phyloP scores from a whole-genome alignment of 2,888 invertebrate species.

The Physocephala rufipes region DNA sequence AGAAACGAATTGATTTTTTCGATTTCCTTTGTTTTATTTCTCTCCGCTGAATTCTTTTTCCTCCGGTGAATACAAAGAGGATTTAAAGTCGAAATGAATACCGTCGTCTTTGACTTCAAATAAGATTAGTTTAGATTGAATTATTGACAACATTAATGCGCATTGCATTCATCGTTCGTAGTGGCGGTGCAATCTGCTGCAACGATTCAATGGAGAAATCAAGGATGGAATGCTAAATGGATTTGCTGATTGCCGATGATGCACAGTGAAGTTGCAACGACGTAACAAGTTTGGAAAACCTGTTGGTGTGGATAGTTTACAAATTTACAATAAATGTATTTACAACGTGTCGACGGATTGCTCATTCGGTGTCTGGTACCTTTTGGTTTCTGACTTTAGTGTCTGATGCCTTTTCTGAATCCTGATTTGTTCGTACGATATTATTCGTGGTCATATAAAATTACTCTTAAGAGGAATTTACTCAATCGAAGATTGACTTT shows the following conservation, averaged over 20 bases:
- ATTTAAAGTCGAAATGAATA: slow-evolving; percentile 21
- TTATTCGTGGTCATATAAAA: slow-evolving; percentile 24
- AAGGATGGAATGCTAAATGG: no score
- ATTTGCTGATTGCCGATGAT: no score
- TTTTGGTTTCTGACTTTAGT: background rate
- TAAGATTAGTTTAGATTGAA: slow-evolving; percentile 25
- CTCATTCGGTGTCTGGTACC: background rate
- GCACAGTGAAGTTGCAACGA: no score
- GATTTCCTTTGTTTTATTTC: background rate
- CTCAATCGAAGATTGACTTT: no score
- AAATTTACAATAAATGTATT: no score
- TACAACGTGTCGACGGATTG: background rate
- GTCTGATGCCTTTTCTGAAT: background rate
- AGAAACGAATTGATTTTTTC: background rate
- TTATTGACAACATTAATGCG: slow-evolving; percentile 34
- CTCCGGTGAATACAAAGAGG: background rate
- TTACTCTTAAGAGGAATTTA: background rate
- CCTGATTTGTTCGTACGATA: background rate
- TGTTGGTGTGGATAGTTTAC: no score
- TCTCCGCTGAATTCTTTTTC: background rate
- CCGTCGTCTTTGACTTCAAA: slow-evolving; percentile 12
- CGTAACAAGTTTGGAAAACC: no score
- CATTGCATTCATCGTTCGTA: background rate
- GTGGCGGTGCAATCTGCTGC: no score
- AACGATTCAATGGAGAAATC: no score